Percentiles rank a stretch among this genome's conserved stretches.
phyloP scores from a whole-genome alignment of 2,888 invertebrate species.

The Tinea pellionella region DNA sequence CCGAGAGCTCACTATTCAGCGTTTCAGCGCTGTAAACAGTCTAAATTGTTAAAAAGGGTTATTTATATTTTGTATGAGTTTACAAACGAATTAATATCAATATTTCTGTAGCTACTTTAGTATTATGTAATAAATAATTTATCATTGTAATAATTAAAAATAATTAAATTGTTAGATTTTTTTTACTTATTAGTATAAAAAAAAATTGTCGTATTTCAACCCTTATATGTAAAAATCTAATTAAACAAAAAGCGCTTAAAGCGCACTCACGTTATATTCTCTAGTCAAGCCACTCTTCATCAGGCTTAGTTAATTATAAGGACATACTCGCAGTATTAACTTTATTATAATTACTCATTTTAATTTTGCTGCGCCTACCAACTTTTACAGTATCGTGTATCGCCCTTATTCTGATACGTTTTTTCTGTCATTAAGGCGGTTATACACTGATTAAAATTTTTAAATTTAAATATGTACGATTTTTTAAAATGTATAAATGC shows the following conservation, averaged over 20 bases:
- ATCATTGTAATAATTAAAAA: too few relatives aligned
- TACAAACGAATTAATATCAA: not conserved
- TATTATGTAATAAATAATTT: too few relatives aligned
- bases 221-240: not conserved
- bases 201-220: not conserved
- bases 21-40: slow-evolving; percentile 24
- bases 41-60: not conserved
- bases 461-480: too few relatives aligned
- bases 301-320: slow-evolving; percentile 65
- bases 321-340: slow-evolving; percentile 56
- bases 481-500: too few relatives aligned
- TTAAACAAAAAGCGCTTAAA: slow-evolving; percentile 27
- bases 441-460: not conserved
- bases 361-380: slow-evolving; percentile 57
- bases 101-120: too few relatives aligned
- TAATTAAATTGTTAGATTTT: too few relatives aligned
- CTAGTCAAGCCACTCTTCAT: slow-evolving; percentile 63
- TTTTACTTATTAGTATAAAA: too few relatives aligned
- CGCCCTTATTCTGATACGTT: not conserved
- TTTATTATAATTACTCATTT: slow-evolving; percentile 69
- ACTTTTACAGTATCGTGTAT: not conserved
- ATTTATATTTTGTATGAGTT: not conserved
- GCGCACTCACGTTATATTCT: slow-evolving; percentile 28
- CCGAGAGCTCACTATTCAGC: slow-evolving; percentile 24
- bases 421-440: not conserved